Conservation (phyloP, 2,113 vertebrate species). For the Sminthopsis crassicaudata region DNA sequence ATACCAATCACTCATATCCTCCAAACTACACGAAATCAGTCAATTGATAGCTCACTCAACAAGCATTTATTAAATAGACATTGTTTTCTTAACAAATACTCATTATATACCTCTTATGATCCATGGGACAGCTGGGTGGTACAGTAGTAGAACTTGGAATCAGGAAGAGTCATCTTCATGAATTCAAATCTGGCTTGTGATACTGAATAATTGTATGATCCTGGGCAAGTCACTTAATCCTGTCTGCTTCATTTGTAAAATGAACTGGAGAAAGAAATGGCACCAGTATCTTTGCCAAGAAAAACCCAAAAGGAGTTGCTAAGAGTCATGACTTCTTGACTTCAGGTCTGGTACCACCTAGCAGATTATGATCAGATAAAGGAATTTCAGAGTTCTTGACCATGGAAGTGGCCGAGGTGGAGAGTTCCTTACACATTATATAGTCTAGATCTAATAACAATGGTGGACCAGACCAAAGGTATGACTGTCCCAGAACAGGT, state of each 20-base stretch:
- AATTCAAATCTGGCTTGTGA: too few relatives aligned
- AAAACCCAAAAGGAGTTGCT: too few relatives aligned
- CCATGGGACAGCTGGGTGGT: too few relatives aligned
- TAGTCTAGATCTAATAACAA: background rate
- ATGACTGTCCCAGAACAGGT: background rate
- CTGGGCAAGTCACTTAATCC: too few relatives aligned
- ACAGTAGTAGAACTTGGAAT: too few relatives aligned
- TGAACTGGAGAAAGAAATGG: too few relatives aligned
- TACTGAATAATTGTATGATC: too few relatives aligned
- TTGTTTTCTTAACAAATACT: too few relatives aligned
- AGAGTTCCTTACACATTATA: background rate
- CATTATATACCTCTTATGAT: too few relatives aligned
- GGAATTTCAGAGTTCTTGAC: background rate
- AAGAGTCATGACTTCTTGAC: background rate
- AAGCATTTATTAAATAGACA: background rate
- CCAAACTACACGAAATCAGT: background rate
- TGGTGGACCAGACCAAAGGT: background rate
- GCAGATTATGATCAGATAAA: background rate
- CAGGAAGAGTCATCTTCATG: too few relatives aligned
- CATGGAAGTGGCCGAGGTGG: background rate
- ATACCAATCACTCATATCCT: background rate
- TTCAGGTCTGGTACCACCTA: background rate
- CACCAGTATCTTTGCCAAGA: too few relatives aligned
- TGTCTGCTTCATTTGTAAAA: too few relatives aligned
- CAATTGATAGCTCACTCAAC: background rate